A percentile compares a stretch with the other conserved stretches of the same genome.
These are phyloP conservation scores for Diprion similis DNA, from an alignment of 1,140 invertebrate species.

Conservation along the genomic window DNA sequence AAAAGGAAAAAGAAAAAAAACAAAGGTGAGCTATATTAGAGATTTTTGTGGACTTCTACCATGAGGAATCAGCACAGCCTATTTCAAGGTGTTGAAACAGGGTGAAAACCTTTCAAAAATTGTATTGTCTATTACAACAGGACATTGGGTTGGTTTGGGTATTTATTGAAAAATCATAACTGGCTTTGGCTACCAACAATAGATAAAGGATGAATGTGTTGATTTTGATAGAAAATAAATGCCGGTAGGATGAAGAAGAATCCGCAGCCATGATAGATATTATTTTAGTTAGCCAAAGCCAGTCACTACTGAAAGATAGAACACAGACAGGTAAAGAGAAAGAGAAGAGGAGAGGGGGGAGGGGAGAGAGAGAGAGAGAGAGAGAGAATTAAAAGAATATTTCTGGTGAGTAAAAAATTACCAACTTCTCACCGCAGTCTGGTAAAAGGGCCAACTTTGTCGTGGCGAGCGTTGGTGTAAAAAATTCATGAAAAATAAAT, in stretches of 20 bases:
- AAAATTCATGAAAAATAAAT: slow-evolving; percentile 54
- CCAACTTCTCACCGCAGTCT: slow-evolving; percentile 22
- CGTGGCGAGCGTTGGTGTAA: slow-evolving; percentile 33
- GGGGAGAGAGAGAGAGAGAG: not conserved
- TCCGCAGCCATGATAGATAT: not conserved
- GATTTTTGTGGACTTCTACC: no score
- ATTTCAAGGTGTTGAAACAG: no score
- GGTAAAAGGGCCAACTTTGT: not conserved
- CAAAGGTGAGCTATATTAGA: not conserved
- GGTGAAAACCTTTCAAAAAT: no score
- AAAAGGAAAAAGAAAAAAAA: not conserved
- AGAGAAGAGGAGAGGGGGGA: not conserved
- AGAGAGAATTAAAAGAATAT: slow-evolving; percentile 15
- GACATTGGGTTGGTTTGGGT: no score
- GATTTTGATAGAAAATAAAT: no score
- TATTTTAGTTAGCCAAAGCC: not conserved
- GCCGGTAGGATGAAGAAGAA: not conserved
- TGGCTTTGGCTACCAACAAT: no score
- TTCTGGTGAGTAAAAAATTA: slow-evolving; percentile 30
- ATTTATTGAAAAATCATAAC: no score
- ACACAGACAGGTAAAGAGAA: not conserved
- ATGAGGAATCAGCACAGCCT: no score
- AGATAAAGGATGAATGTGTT: no score
- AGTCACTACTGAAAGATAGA: no score
- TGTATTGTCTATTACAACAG: no score